phyloP scores from a whole-genome alignment of 2,888 invertebrate species.

The Sceliomorpha sp. region DNA sequence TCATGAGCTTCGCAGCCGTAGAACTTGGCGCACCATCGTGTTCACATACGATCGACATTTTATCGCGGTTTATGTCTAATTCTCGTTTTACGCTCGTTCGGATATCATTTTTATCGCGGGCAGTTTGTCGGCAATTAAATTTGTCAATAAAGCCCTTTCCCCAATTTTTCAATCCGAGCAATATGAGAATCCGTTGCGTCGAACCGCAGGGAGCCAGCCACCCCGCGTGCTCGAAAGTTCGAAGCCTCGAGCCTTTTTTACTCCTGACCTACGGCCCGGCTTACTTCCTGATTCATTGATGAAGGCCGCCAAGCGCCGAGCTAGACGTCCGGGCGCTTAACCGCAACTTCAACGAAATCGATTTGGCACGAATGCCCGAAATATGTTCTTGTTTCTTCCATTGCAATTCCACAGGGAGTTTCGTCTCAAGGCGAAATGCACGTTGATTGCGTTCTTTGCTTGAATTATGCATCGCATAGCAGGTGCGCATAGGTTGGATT shows the following conservation, averaged over 20 bases:
- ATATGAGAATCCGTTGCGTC: too few species aligned
- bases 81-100: too few species aligned
- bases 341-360: slow-evolving; percentile 26
- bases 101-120: too few species aligned
- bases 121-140: slow-evolving; percentile 11
- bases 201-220: too few species aligned
- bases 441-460: slow-evolving; percentile 19
- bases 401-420: slow-evolving; percentile 17
- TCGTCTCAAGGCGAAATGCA: slow-evolving; percentile 7
- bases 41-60: too few species aligned
- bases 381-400: slow-evolving; percentile 22
- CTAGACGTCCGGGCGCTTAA: slow-evolving; percentile 25
- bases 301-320: slow-evolving; percentile 26
- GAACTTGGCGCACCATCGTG: too few species aligned
- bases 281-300: slow-evolving; percentile 36
- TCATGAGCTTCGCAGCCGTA: too few species aligned
- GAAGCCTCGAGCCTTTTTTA: slow-evolving; percentile 18
- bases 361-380: slow-evolving; percentile 26
- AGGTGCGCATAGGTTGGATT: too few species aligned
- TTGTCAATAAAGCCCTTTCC: slow-evolving; percentile 20
- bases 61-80: too few species aligned
- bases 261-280: slow-evolving; percentile 15
- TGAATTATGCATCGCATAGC: slow-evolving; percentile 15
- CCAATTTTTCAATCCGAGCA: slow-evolving; percentile 26
- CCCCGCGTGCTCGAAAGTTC: slow-evolving; percentile 14